phyloP scores from a whole-genome alignment of 2,888 invertebrate species.

The Mayetiola destructor region DNA sequence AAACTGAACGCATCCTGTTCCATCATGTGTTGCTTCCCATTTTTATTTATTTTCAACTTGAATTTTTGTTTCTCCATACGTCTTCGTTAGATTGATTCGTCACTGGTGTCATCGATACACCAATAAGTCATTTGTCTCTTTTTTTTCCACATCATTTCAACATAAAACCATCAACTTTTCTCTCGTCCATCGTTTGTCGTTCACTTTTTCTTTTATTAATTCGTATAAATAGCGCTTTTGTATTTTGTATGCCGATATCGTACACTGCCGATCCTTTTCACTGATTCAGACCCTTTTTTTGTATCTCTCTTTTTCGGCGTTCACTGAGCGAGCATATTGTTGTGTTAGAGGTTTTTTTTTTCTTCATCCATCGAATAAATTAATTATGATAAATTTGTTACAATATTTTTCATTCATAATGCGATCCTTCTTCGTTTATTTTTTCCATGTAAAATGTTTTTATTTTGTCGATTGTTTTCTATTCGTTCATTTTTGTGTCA shows the following conservation, averaged over 20 bases:
- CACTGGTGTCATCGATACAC: slow-evolving; percentile 9
- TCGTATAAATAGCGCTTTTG: slow-evolving; percentile 11
- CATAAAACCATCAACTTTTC: not conserved
- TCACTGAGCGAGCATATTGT: not conserved
- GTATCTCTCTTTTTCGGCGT: not conserved
- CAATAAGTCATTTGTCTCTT: slow-evolving; percentile 1
- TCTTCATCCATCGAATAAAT: slow-evolving; percentile 5
- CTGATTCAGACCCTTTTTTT: slow-evolving; percentile 6
- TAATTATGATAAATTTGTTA: slow-evolving; percentile 12
- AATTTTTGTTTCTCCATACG: not conserved
- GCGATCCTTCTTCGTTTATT: not conserved
- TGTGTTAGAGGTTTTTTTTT: not conserved
- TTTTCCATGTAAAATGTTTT: not conserved
- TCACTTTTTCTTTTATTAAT: slow-evolving; percentile 2
- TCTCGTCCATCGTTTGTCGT: not conserved
- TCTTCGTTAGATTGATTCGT: not conserved
- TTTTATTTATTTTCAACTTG: not conserved
- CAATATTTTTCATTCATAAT: not conserved
- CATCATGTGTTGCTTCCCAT: not conserved
- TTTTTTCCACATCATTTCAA: not conserved
- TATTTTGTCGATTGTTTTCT: not conserved
- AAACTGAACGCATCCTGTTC: slow-evolving; percentile 3
- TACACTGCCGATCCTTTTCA: slow-evolving; percentile 5
- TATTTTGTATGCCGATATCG: slow-evolving; percentile 7
- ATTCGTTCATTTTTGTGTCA: not conserved